These are phyloP conservation scores for Bos taurus DNA, from an alignment of 2,113 vertebrate genomes.

Conservation along the genomic window ARS-UCD2.0 NC_037336.1:24793501-24794000, in stretches of 20 bases:
- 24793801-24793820: neutral
- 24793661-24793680: too few species aligned
- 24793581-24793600: neutral
- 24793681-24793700: too few species aligned
- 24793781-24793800: neutral
- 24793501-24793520: neutral
- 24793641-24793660: too few species aligned
- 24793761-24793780: neutral
- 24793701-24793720: too few species aligned
- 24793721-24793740: neutral
- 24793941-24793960: neutral
- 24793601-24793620: neutral
- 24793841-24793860: neutral
- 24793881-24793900: neutral
- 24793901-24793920: neutral
- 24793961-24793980: neutral
- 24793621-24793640: neutral
- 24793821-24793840: neutral
- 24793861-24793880: neutral
- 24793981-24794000: neutral
- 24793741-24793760: neutral
- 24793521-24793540: neutral
- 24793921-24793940: neutral
- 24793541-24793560: neutral
- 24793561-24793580: neutral